A percentile compares a stretch with the other conserved stretches of the same genome.
Evolutionary conservation across 2,888 invertebrate genomes (phyloP).

Genomic region (Diadromus collaris): DNA sequence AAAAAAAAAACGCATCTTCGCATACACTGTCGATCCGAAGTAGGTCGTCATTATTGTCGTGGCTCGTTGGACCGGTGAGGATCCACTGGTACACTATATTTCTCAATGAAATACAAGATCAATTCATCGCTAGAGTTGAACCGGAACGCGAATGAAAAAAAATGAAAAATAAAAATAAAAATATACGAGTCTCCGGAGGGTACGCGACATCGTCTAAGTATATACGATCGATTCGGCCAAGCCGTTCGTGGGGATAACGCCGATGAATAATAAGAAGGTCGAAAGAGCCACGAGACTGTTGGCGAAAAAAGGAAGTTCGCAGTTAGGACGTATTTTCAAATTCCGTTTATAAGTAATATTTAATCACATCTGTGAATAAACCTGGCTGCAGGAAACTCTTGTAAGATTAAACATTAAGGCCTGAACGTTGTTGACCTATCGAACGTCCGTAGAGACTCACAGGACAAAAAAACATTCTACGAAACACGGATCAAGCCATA

Average conservation of each 20-base stretch:
- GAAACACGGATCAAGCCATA: background rate
- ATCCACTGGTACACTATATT: background rate
- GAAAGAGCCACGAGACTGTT: constrained; percentile 18
- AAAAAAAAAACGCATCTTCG: constrained; percentile 24
- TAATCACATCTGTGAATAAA: background rate
- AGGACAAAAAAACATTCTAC: background rate
- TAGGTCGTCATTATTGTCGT: constrained; percentile 45
- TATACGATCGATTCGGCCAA: constrained; percentile 15
- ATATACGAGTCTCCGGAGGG: background rate
- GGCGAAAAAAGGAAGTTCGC: background rate
- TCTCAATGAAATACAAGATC: constrained; percentile 37
- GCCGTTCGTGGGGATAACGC: background rate
- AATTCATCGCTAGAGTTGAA: constrained; percentile 24
- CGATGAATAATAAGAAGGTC: background rate
- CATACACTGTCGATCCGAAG: constrained; percentile 25
- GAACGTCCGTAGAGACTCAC: background rate
- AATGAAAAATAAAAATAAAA: background rate
- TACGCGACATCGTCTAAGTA: background rate
- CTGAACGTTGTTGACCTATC: constrained; percentile 1
- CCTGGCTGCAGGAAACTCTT: background rate
- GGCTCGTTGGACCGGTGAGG: constrained; percentile 45
- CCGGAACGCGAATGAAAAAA: background rate
- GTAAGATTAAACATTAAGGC: background rate
- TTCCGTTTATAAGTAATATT: constrained; percentile 17
- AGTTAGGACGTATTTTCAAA: constrained; percentile 21